A percentile compares a stretch with the other conserved stretches of the same genome.
These are phyloP conservation scores for Phasia obesa DNA, from an alignment of 2,888 invertebrate genomes.

Conservation along the genomic window DNA sequence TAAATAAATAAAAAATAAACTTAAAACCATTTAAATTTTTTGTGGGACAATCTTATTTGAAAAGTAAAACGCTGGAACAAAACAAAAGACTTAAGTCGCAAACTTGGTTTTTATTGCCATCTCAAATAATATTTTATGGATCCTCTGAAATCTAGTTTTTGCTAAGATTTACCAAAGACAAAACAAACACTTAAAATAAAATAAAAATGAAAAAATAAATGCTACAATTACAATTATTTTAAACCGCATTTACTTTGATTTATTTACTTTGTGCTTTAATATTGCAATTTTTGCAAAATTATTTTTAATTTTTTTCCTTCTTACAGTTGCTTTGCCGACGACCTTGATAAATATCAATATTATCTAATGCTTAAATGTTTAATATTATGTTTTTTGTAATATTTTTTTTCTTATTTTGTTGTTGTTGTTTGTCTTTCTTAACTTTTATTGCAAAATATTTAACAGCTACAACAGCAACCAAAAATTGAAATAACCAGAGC, in stretches of 20 bases:
- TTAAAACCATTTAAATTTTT: neutral
- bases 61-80: no score
- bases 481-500: constrained; percentile 62
- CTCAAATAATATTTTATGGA: neutral
- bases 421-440: constrained; percentile 8
- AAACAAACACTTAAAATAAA: neutral
- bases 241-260: constrained; percentile 9
- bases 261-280: constrained; percentile 33
- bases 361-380: constrained; percentile 47
- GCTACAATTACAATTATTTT: constrained; percentile 29
- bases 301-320: constrained; percentile 2
- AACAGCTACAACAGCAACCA: constrained; percentile 43
- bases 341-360: constrained; percentile 63
- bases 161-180: no score
- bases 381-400: neutral
- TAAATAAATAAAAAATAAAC: no score
- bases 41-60: neutral
- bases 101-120: no score
- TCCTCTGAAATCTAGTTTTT: neutral
- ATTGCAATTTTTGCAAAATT: constrained; percentile 20
- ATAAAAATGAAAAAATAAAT: neutral
- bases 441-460: constrained; percentile 63
- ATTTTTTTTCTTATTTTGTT: constrained; percentile 24
- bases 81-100: no score
- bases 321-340: constrained; percentile 50